These are phyloP conservation scores for Protobothrops flavoviridis DNA, from an alignment of 2,113 vertebrate genomes.

Conservation along the genomic window DNA sequence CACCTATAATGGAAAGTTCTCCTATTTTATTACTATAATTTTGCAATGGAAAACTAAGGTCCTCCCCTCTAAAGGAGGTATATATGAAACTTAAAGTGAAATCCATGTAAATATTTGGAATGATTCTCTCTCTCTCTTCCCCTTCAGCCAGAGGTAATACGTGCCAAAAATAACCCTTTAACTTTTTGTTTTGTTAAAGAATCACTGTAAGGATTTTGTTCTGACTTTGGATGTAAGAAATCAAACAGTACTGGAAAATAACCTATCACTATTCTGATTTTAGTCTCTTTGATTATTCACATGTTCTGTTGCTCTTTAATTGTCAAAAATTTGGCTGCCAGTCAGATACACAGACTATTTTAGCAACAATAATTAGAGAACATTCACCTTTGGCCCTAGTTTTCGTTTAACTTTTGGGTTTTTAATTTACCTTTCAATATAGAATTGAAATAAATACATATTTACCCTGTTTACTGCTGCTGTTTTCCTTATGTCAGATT, in stretches of 20 bases:
- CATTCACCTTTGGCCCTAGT: background rate
- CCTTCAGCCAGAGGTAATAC: background rate
- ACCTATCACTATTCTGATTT: background rate
- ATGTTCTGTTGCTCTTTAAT: background rate
- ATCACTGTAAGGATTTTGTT: background rate
- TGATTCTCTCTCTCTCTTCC: background rate
- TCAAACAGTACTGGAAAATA: constrained; percentile 25
- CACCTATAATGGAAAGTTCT: background rate
- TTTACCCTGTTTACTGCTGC: background rate
- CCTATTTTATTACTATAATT: background rate
- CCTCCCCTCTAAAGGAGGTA: background rate
- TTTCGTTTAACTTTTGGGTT: background rate
- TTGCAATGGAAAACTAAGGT: background rate
- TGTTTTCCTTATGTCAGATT: background rate
- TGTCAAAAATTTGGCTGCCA: background rate
- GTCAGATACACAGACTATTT: background rate
- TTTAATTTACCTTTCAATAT: background rate
- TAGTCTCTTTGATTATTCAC: background rate
- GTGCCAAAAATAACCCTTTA: constrained; percentile 33
- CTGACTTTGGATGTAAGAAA: constrained; percentile 24
- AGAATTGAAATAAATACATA: background rate
- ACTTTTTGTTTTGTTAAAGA: background rate
- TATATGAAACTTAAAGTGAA: background rate
- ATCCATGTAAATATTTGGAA: constrained; percentile 24
- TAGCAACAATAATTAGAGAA: background rate